Evolutionary conservation across 1,140 invertebrate species (phyloP), one percentile per base, ranked within the genome.

Genomic region (Pachypsylla venusta): DNA sequence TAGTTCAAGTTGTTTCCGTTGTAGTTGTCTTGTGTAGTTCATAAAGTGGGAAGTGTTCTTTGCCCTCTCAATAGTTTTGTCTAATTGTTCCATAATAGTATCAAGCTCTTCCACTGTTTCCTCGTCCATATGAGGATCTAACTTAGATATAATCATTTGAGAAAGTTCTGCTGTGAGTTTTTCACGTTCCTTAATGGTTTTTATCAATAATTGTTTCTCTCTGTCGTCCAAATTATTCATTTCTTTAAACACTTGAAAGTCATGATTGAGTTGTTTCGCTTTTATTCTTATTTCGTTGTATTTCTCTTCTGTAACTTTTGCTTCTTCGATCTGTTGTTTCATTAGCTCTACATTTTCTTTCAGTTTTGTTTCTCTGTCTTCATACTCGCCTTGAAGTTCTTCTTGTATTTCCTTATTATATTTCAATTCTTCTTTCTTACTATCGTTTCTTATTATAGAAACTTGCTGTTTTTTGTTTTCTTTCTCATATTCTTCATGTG

Each of bases 281-380:
- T 40, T 39, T n/a, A 53, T 14, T 42, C 22, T 59, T 19, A 13
- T 58, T 40, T 54, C 13, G 16, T 53, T 22, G 12, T 59, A 25
- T 22, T 19, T 55, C 60, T 30, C 40, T 59, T 16, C 14, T 61
- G 39, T 26, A 22, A 35, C 25, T 20, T 48, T 48, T n/a, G 42
- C 22, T 19, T 48, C 42, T 48, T 19, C 22, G n/a, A 19, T 48
- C n/a, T 48, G n/a, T 19, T 48, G n/a, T 19, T 48, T 48, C 7
- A 48, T n/a, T 19, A 3, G 7, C n/a, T 5, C n/a, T 3, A 48
- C 16, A n/a, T 48, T 48, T 19, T 48, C 42, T 48, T 48, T 48
- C 42, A 48, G n/a, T n/a, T 48, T 22, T 19, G 7, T 48, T 7
- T 22, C 22, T n/a, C 4, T 48, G 16, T 48, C 42, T 48, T 48